These are phyloP conservation scores for Columba guinea DNA, from an alignment of 2,797 vertebrate species.

Conservation along the genomic window DNA sequence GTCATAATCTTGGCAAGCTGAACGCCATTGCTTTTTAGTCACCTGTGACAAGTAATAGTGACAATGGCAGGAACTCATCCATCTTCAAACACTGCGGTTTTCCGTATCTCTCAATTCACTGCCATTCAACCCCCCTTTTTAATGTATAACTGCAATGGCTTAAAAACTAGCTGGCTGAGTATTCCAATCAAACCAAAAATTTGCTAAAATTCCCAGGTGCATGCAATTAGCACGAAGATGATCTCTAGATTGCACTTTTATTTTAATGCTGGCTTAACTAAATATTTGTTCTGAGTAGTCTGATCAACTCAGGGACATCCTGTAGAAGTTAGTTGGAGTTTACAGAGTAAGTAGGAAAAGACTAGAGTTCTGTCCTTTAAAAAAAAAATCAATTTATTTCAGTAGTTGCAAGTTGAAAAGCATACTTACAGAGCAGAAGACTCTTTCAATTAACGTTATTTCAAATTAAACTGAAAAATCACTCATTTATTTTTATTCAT, in stretches of 20 bases:
- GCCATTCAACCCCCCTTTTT: not conserved
- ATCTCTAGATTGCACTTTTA: not conserved
- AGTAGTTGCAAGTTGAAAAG: not conserved
- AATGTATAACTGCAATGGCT: not conserved
- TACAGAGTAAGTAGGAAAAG: not conserved
- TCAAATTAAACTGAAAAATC: conserved; percentile 31
- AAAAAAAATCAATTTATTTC: not conserved
- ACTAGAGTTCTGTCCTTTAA: not conserved
- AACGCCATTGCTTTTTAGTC: not conserved
- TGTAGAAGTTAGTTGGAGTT: not conserved
- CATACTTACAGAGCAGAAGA: not conserved
- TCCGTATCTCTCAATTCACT: not conserved
- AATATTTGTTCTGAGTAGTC: not conserved
- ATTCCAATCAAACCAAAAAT: not conserved
- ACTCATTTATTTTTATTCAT: not conserved
- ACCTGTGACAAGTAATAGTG: not conserved
- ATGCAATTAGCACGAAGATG: not conserved
- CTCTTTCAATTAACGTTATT: not conserved
- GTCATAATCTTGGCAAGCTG: not conserved
- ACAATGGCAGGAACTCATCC: not conserved
- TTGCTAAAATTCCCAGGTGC: not conserved
- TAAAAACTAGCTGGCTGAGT: not conserved
- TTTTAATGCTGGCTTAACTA: not conserved
- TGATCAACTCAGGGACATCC: not conserved
- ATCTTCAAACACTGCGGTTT: not conserved